These are phyloP conservation scores for Epistrophe grossulariae DNA, from an alignment of 2,888 invertebrate genomes.

Conservation along the genomic window DNA sequence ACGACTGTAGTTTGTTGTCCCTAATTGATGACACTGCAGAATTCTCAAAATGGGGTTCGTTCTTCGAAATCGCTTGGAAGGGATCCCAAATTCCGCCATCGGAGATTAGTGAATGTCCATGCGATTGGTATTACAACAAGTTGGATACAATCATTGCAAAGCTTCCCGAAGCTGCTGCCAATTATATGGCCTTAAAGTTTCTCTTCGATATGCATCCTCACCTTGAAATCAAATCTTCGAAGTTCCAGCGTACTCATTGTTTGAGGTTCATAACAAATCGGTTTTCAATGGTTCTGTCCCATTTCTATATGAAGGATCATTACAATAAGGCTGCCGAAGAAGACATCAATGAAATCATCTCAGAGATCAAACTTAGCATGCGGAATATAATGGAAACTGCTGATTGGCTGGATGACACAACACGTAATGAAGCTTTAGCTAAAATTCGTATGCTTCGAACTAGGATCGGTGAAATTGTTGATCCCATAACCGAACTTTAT, in stretches of 20 bases:
- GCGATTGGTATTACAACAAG: conserved; percentile 78
- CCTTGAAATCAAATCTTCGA: background rate
- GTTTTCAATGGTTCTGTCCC: conserved; percentile 18
- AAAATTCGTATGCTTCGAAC: conserved; percentile 79
- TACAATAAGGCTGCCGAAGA: conserved; percentile 77
- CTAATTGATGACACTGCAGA: background rate
- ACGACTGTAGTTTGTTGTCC: conserved; percentile 13
- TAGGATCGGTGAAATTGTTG: conserved; percentile 78
- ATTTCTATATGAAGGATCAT: conserved; percentile 77
- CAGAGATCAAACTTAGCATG: conserved; percentile 79
- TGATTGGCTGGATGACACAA: conserved; percentile 80
- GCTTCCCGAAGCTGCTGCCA: conserved; percentile 79
- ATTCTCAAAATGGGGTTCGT: conserved; percentile 78
- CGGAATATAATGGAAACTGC: conserved; percentile 77
- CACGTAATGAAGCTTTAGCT: conserved; percentile 79
- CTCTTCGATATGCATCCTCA: conserved; percentile 8
- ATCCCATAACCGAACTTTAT: conserved; percentile 77
- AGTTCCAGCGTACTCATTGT: conserved; percentile 18
- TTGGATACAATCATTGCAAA: conserved; percentile 78
- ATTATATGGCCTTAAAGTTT: conserved; percentile 76
- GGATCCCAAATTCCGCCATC: conserved; percentile 56
- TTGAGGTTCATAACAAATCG: background rate
- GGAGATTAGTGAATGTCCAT: conserved; percentile 70
- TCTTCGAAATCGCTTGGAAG: conserved; percentile 80
- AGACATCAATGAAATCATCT: conserved; percentile 78